Base-by-base conservation (phyloP, 2,797 vertebrate genomes). In the Coracias cyanogaster region DNA sequence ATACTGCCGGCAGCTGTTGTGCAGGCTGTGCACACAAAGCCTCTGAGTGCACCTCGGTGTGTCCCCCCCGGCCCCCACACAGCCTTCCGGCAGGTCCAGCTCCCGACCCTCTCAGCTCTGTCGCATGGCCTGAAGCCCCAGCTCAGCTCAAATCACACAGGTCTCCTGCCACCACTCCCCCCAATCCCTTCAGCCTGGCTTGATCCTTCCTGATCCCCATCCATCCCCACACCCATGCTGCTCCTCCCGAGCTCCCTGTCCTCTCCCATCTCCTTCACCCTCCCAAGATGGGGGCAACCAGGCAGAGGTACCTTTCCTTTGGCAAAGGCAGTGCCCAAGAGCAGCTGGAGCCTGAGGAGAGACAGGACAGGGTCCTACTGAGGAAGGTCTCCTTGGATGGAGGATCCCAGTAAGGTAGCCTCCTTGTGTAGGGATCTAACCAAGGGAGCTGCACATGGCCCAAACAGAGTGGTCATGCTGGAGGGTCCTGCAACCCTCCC, bases 1-100 rank as follows among this genome's bases (percentile, higher is more conserved):
- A 95, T 93, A 92, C 92, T 94, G 97, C 78, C 82, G 2, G 92
- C 97, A 97, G 97, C 97, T 97, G 97, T 97, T 95, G 90, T 64
- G 55, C 4, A 31, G 87, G 93, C 94, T 89, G 81, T 21, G 70
- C 87, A 55, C 74, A 95, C 90, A 97, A 90, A 97, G 95, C 89
- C 87, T 74, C 81, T 1, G 7, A 66, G 46, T 37, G 85, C 89
- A 82, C 89, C 81, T 89, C 74, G 0, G 58, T 66, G 90, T 90
- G 80, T 41, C 55, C 29, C 29, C 24, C 24, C 14, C 45, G 52
- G 45, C 33, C 57, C 76, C 74, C 67, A 41, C 1, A 0, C 76
- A 60, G 64, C 39, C 69, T 67, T 31, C 31, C 2, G 10, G 58
- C 52, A 76, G 62, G 85, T 83, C 88, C 80, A 61, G 18, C 54